Percentiles rank a stretch among this genome's conserved stretches.
Conservation (phyloP, 2,888 invertebrate genomes). For the Coremacera marginata region DNA sequence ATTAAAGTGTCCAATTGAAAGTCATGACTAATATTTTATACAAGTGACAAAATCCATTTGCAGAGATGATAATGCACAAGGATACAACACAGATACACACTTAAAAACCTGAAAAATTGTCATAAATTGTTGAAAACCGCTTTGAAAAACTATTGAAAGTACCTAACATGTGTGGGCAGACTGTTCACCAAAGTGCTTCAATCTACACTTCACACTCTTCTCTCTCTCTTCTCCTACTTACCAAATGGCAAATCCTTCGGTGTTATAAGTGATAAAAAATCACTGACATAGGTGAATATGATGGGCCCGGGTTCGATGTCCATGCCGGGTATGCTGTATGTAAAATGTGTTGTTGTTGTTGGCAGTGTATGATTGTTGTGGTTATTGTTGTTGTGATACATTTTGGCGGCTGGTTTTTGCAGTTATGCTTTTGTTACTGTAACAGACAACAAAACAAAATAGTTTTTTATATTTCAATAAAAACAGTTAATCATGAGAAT, state of each 20-base stretch:
- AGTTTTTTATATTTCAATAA: no score
- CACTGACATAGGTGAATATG: conserved; percentile 68
- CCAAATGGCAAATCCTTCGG: conserved; percentile 69
- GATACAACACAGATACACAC: no score
- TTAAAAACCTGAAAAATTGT: neutral
- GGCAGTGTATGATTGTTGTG: conserved; percentile 53
- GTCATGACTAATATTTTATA: conserved; percentile 19
- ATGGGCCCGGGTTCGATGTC: conserved; percentile 67
- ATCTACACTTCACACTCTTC: neutral
- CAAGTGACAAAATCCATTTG: neutral
- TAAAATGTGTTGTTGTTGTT: conserved; percentile 59
- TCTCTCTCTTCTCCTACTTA: conserved; percentile 52
- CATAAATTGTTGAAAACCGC: conserved; percentile 9
- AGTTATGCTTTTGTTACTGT: neutral
- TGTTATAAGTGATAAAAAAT: conserved; percentile 69
- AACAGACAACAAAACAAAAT: neutral
- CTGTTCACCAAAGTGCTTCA: no score
- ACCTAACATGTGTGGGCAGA: neutral
- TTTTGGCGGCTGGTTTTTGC: conserved; percentile 22
- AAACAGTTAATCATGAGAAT: no score
- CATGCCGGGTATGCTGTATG: conserved; percentile 68
- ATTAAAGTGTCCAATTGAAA: conserved; percentile 18
- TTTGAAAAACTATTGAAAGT: neutral
- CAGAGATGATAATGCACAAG: no score
- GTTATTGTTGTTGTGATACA: conserved; percentile 38